Evolutionary conservation across 2,888 invertebrate genomes (phyloP).

Genomic region (Agriopis aurantiaria): DNA sequence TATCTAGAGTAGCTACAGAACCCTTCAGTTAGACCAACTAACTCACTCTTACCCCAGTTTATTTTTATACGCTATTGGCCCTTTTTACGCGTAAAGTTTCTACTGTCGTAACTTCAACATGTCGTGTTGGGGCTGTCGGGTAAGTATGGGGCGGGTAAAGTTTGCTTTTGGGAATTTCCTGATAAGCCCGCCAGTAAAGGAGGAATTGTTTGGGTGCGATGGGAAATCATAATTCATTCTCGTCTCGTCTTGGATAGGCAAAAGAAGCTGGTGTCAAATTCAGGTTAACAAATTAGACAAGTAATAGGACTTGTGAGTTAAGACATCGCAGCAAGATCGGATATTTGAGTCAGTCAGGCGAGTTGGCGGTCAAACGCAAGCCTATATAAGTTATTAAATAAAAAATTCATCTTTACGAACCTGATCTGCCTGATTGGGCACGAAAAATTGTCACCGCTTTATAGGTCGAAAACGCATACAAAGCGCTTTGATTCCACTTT

Average conservation of each 20-base stretch:
- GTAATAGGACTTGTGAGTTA: too few relatives aligned
- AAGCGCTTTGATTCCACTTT: too few relatives aligned
- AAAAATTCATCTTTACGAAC: too few relatives aligned
- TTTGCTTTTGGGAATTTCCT: conserved; percentile 30
- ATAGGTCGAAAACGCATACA: too few relatives aligned
- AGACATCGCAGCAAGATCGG: not conserved
- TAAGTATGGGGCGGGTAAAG: conserved; percentile 31
- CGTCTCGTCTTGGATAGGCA: conserved; percentile 11
- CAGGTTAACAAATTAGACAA: not conserved
- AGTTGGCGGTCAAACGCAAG: too few relatives aligned
- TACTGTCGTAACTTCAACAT: conserved; percentile 48
- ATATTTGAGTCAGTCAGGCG: too few relatives aligned
- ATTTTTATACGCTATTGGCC: conserved; percentile 42
- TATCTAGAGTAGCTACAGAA: conserved; percentile 19
- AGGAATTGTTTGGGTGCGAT: conserved; percentile 21
- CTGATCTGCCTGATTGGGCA: too few relatives aligned
- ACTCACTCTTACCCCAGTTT: not conserved
- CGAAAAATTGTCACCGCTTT: too few relatives aligned
- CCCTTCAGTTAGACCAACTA: not conserved
- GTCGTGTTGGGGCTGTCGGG: conserved; percentile 39
- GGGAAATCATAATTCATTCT: conserved; percentile 16
- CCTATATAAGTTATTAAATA: too few relatives aligned
- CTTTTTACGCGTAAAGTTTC: conserved; percentile 49
- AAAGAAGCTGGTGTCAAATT: not conserved
- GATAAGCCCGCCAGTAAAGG: conserved; percentile 28